Conservation (phyloP, 64 coral and sea anemone genomes). For the Pocillopora damicornis region DNA sequence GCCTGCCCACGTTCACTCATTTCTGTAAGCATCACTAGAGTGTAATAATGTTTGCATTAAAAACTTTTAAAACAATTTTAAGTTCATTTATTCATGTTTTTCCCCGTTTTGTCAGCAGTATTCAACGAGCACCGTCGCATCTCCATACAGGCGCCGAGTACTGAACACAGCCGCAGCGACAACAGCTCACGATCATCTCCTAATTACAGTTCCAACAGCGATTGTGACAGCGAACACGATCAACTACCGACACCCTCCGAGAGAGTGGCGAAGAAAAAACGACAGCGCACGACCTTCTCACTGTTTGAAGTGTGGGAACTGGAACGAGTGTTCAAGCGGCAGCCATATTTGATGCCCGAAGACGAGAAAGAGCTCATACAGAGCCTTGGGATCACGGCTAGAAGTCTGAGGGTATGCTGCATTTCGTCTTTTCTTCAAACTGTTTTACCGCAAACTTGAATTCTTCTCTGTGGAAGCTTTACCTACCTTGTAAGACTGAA, state of each 20-base stretch:
- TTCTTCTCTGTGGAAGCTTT: too few species aligned
- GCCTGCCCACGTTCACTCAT: too few species aligned
- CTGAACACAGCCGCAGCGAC: background rate
- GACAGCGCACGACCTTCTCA: conserved; percentile 18
- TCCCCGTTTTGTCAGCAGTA: background rate
- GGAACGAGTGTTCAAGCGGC: background rate
- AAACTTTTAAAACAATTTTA: background rate
- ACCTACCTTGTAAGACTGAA: too few species aligned
- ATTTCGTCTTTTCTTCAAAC: background rate
- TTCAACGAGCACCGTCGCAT: background rate
- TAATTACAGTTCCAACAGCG: background rate
- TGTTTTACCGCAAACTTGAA: too few species aligned
- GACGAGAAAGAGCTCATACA: background rate
- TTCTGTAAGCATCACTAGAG: too few species aligned
- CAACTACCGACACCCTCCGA: background rate
- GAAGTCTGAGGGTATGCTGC: background rate
- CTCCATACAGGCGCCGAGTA: background rate
- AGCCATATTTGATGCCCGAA: background rate
- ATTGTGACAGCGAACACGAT: background rate
- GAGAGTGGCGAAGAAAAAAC: background rate
- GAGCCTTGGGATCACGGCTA: background rate
- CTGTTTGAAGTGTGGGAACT: background rate
- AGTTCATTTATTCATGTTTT: background rate
- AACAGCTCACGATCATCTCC: background rate
- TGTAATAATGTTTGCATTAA: too few species aligned